phyloP scores from a whole-genome alignment of 1,140 invertebrate genomes.

The Plutomurus gul region DNA sequence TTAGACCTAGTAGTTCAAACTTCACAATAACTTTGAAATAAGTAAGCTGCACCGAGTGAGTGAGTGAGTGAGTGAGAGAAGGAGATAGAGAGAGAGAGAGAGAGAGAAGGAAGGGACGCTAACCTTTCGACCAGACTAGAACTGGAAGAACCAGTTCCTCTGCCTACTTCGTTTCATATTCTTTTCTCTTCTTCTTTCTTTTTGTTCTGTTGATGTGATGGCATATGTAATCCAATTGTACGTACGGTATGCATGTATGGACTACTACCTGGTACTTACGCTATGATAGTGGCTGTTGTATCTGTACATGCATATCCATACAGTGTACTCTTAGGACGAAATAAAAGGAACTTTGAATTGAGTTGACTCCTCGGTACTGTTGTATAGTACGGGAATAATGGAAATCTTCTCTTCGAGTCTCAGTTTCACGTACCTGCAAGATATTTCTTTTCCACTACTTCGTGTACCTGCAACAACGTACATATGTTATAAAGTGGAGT shows the following conservation, averaged over 20 bases:
- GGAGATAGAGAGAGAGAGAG: background rate
- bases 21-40: too few relatives aligned
- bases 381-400: background rate
- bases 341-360: background rate
- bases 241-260: too few relatives aligned
- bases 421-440: background rate
- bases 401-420: background rate
- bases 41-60: background rate
- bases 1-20: too few relatives aligned
- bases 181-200: constrained; percentile 15
- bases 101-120: constrained; percentile 38
- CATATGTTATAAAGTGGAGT: too few relatives aligned
- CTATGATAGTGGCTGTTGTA: too few relatives aligned
- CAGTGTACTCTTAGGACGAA: too few relatives aligned
- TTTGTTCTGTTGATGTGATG: background rate
- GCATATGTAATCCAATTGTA: background rate
- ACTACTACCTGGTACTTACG: too few relatives aligned
- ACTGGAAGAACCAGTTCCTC: constrained; percentile 49
- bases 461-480: background rate
- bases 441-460: background rate
- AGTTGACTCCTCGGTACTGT: too few relatives aligned
- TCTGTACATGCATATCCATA: background rate
- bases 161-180: constrained; percentile 20
- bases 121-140: constrained; percentile 48
- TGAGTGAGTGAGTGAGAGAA: background rate